These are phyloP conservation scores for Synanthedon formicaeformis DNA, from an alignment of 2,888 invertebrate genomes.

Conservation along the genomic window DNA sequence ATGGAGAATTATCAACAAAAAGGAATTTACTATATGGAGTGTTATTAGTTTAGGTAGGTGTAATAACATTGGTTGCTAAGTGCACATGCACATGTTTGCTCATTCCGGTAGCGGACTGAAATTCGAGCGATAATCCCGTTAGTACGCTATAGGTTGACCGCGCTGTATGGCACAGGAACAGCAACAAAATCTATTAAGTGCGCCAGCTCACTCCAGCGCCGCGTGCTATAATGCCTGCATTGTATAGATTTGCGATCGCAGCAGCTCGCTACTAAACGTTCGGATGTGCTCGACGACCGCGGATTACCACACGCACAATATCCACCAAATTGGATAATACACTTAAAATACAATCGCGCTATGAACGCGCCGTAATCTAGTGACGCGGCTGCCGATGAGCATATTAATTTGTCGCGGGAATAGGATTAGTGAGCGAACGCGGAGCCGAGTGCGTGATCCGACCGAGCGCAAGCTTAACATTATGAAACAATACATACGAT, in stretches of 20 bases:
- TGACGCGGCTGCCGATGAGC: conserved; percentile 67
- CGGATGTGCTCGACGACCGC: conserved; percentile 46
- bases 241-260: conserved; percentile 28
- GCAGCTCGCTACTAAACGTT: conserved; percentile 43
- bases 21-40: conserved; percentile 2
- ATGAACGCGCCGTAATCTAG: conserved; percentile 66
- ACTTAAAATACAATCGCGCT: conserved; percentile 74
- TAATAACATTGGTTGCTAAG: conserved; percentile 4
- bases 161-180: conserved; percentile 46
- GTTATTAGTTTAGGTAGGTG: conserved; percentile 5
- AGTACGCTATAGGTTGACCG: conserved; percentile 56
- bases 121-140: conserved; percentile 59
- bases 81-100: conserved; percentile 25
- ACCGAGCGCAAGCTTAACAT: conserved; percentile 39
- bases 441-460: conserved; percentile 21
- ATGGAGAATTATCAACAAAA: no score
- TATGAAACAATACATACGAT: conserved; percentile 19
- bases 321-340: conserved; percentile 75
- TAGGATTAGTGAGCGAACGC: conserved; percentile 49
- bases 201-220: conserved; percentile 53
- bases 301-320: conserved; percentile 71
- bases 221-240: conserved; percentile 53
- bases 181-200: conserved; percentile 66
- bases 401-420: conserved; percentile 67
- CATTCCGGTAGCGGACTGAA: conserved; percentile 42